Percentiles rank a stretch among this genome's conserved stretches.
These are phyloP conservation scores for Phymorhynchus buccinoides DNA, from an alignment of 1,140 invertebrate species.

Conservation along the genomic window DNA sequence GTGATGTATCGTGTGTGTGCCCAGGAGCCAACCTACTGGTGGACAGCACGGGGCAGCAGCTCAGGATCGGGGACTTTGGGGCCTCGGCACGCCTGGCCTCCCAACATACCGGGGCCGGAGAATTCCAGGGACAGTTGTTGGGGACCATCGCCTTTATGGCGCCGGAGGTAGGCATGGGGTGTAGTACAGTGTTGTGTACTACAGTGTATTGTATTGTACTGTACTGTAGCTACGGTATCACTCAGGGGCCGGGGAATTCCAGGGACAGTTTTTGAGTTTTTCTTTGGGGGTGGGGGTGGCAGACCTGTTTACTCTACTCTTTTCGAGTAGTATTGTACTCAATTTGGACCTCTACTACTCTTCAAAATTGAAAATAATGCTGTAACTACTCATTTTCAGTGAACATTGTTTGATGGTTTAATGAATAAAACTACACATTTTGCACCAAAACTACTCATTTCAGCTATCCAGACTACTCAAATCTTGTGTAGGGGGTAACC, in stretches of 20 bases:
- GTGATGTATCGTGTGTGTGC: constrained; percentile 35
- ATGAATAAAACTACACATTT: too few species aligned
- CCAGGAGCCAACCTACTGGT: constrained; percentile 76
- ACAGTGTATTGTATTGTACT: too few species aligned
- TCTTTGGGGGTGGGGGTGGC: neutral
- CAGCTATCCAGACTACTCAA: too few species aligned
- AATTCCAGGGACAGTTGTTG: constrained; percentile 75
- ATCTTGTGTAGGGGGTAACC: too few species aligned
- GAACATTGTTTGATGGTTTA: too few species aligned
- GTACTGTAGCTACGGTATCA: neutral
- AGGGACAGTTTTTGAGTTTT: constrained; percentile 76
- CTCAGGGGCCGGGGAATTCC: constrained; percentile 76
- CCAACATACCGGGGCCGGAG: constrained; percentile 73
- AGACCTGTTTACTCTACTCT: too few species aligned
- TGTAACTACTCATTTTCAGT: too few species aligned
- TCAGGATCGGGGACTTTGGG: constrained; percentile 76
- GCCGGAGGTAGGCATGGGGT: constrained; percentile 73
- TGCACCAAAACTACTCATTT: too few species aligned
- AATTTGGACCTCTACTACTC: too few species aligned
- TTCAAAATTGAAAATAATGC: too few species aligned
- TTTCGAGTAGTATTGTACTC: too few species aligned
- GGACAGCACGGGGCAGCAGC: constrained; percentile 74
- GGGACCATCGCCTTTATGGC: constrained; percentile 78
- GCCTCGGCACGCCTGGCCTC: constrained; percentile 74
- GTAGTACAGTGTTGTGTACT: neutral